Evolutionary conservation across 1,140 invertebrate species (phyloP), one percentile per base, ranked within the genome.

Genomic region (Melitaea cinxia): DNA sequence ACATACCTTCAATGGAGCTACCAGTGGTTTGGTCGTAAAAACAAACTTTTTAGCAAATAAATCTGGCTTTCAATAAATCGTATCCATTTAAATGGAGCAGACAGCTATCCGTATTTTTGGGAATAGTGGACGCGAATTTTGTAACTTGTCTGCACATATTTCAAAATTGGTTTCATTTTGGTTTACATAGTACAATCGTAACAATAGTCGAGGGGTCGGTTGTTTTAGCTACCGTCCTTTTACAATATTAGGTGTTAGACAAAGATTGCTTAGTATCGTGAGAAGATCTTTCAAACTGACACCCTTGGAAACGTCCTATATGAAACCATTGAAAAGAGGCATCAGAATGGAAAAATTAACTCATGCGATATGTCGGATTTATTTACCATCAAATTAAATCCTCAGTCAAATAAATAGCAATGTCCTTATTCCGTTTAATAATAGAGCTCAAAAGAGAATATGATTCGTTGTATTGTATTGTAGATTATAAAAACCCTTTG

Each of bases 261-360:
- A 54, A 54, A 54, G 52, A 19, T 47, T 19, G 21, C 19, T 47
- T 33, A 63, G 42, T 65, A 71, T 78, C 84, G 85, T 89, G 86
- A 83, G 86, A 89, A 87, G 59, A 58, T 73, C 63, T 75, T 60
- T 63, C 70, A 65, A 76, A 68, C 61, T 73, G 63, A 68, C 65
- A 76, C 76, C 79, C 76, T 75, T 68, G 77, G 72, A 78, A 72
- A 76, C 72, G 72, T 78, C 72, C 73, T 70, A 68, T 73, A 68
- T 66, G 61, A 66, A 53, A 62, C 78, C 50, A 84, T 88, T 87
- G 72, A 85, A 50, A 63, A 73, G 64, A 85, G 80, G 87, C 83
- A 82, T 80, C 71, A 83, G 82, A 72, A 75, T 77, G 83, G 80
- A 84, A 89, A 88, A 85, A 86, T 83, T 85, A 84, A 88, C 81